Evolutionary conservation across 2,113 vertebrate species (phyloP), one percentile per base, ranked within the genome.

Genomic region (Grus americana): DNA sequence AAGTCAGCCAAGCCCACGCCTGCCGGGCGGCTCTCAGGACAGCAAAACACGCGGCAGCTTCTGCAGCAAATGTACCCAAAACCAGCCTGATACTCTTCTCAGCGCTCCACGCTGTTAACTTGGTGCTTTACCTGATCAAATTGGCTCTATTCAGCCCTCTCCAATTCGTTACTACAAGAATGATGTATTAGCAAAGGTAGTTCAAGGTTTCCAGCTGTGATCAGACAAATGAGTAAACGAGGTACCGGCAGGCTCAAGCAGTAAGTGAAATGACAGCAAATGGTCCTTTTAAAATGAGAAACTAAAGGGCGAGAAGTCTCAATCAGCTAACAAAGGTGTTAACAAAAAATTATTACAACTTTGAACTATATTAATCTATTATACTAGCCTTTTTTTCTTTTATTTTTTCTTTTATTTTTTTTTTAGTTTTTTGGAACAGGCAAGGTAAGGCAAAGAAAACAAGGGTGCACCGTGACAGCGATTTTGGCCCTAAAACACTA

Each of bases 101-200:
- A 18, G 12, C 40, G 7, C 5, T 9, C 40, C 68, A 10, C 3
- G 0, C 2, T 2, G 12, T 13, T 27, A 59, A 30, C 36, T 10
- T 9, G 8, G 3, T n/a, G 17, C 23, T 38, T 38, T 27, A 24
- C 3, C 52, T 10, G 36, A 65, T 19, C 32, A 7, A 36, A 49
- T 34, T 1, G 5, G 26, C 49, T 47, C 44, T 22, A 4, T 47
- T 47, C 30, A 29, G 50, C 29, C 47, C 47, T 20, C 59, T 6
- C 12, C 36, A 26, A 15, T 9, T 65, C 59, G 36, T 12, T 34
- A 16, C 72, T 71, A 26, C 57, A n/a, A 27, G 30, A 65, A 46
- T 12, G 19, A 54, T 12, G 30, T 7, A 44, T 70, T 34, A 54
- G 30, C 30, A 59, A 67, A n/a, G 59, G 5, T 24, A 34, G 15